Evolutionary conservation across 2,797 vertebrate species (phyloP), one percentile per base, ranked within the genome.

Genomic region (Peromyscus eremicus): DNA sequence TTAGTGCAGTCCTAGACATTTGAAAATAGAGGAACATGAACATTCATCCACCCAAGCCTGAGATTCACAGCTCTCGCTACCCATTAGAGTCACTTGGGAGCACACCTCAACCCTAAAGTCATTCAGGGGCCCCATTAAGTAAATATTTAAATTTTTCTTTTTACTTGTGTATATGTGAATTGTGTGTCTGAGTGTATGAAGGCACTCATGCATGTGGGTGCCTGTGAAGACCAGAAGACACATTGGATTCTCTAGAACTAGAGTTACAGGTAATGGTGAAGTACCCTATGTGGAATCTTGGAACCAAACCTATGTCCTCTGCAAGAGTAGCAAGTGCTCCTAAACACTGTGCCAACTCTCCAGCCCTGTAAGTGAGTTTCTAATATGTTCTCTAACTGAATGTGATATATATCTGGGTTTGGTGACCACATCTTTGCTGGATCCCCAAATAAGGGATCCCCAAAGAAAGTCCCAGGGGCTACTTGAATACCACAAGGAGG

Each of bases 401-500:
- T 82, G 16, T 89, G 34, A 62, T 64, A 16, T 52, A 29, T 7
- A 57, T 17, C 14, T 80, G 37, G 29, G 29, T 79, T 96, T 62
- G n/a, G n/a, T 12, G 93, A 83, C 43, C 71, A 85, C 29, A 77
- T 37, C 46, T 85, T 64, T 12, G 14, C 46, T 57, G 77, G 77
- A 79, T 43, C 29, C 9, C 12, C 16, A 40, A 3, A 5, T 19
- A 23, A 19, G 13, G 10, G 70, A n/a, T 49, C 16, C 29, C 8
- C 52, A 89, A 91, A 89, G 73, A 21, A 37, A 96, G 25, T 27
- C 52, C 43, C 27, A 70, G 37, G 81, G 49, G 52, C 19, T 37
- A 34, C 40, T 73, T 91, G 57, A 93, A 73, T 95, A 94, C 60
- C 29, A 21, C 19, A 32, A 89, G 89, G 68, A 52, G 86, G 27